Conservation (phyloP, 2,797 vertebrate genomes). For the Knipowitschia caucasica region DNA sequence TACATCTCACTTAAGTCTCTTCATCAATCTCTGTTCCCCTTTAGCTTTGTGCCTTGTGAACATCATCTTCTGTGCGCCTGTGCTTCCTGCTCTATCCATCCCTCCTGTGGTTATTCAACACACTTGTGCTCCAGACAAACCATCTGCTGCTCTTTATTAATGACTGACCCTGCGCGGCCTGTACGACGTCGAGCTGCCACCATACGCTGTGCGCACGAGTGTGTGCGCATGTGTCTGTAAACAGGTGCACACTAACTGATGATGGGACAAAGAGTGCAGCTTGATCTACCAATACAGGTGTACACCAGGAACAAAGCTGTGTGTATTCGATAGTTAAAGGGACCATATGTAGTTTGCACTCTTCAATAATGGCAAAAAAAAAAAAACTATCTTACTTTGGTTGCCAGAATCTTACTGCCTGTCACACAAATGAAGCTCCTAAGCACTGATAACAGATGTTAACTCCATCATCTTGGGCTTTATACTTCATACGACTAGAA, state of each 20-base stretch:
- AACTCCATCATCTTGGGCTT: no score
- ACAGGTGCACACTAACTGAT: constrained; percentile 66
- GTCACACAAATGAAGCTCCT: no score
- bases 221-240: constrained; percentile 21
- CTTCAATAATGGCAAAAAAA: no score
- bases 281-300: constrained; percentile 57
- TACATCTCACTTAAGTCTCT: constrained; percentile 21
- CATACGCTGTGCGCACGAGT: constrained; percentile 35
- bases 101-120: constrained; percentile 69
- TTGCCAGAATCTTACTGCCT: no score
- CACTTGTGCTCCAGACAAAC: constrained; percentile 73
- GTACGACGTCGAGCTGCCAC: constrained; percentile 59
- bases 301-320: constrained; percentile 24
- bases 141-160: constrained; percentile 77
- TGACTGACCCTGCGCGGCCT: constrained; percentile 69
- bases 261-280: constrained; percentile 49
- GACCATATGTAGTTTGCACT: no score
- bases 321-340: no score
- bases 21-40: constrained; percentile 18
- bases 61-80: constrained; percentile 24
- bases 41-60: constrained; percentile 5
- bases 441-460: no score
- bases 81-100: constrained; percentile 50
- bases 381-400: no score
- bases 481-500: no score